Evolutionary conservation across 2,113 vertebrate species (phyloP).

Genomic region (Nipponia nippon): DNA sequence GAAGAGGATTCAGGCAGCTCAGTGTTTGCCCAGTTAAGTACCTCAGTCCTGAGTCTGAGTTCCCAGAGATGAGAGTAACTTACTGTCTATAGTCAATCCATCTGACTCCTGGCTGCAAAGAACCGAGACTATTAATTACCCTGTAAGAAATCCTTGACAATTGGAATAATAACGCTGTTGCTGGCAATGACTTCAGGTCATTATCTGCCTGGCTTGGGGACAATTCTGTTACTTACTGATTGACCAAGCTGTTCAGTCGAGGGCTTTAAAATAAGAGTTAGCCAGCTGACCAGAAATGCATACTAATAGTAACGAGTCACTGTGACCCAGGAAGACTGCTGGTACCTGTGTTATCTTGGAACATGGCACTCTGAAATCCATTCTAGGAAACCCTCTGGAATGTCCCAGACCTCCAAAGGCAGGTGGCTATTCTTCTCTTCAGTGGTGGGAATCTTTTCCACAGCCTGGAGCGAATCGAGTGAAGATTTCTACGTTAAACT

Average conservation of each 20-base stretch:
- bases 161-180: not conserved
- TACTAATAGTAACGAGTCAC: not conserved
- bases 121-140: not conserved
- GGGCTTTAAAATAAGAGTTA: not conserved
- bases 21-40: not conserved
- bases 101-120: not conserved
- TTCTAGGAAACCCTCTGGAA: not conserved
- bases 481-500: not conserved
- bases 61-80: not conserved
- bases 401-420: not conserved
- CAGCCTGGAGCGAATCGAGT: not conserved
- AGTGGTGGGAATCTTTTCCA: not conserved
- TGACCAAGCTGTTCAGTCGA: not conserved
- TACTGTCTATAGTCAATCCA: not conserved
- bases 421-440: not conserved
- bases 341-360: not conserved
- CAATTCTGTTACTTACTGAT: not conserved
- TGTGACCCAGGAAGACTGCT: not conserved
- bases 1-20: not conserved
- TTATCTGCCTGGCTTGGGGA: not conserved
- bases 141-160: not conserved
- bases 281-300: not conserved
- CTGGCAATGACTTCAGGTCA: not conserved
- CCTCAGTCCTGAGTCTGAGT: not conserved
- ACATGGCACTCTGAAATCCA: not conserved